phyloP scores from a whole-genome alignment of 2,888 invertebrate genomes.

The Allophyes oxyacanthae region DNA sequence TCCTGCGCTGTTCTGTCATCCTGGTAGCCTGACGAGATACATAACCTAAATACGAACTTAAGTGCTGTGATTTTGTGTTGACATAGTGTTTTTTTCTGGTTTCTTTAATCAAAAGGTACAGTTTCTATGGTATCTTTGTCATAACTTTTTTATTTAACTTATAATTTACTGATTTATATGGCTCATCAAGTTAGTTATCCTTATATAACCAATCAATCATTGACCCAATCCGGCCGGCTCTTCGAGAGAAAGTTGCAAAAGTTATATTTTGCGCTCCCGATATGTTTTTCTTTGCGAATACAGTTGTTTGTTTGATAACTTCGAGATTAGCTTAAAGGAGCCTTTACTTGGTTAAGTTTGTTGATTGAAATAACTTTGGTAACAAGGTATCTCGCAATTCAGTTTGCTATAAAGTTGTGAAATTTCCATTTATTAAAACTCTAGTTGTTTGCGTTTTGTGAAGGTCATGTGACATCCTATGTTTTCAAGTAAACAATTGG shows the following conservation, averaged over 20 bases:
- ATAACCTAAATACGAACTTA: slow-evolving; percentile 62
- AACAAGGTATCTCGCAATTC: slow-evolving; percentile 27
- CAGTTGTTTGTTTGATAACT: slow-evolving; percentile 36
- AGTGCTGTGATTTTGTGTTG: slow-evolving; percentile 68
- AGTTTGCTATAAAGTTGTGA: slow-evolving; percentile 18
- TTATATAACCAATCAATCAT: slow-evolving; percentile 48
- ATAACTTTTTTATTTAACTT: slow-evolving; percentile 7
- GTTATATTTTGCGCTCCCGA: slow-evolving; percentile 37
- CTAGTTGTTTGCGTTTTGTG: slow-evolving; percentile 17
- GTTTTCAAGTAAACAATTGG: slow-evolving; percentile 22
- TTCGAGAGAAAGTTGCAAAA: slow-evolving; percentile 63
- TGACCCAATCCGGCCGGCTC: slow-evolving; percentile 40
- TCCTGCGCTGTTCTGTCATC: slow-evolving; percentile 69
- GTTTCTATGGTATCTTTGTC: slow-evolving; percentile 18
- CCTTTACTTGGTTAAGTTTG: slow-evolving; percentile 22
- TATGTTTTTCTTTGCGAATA: slow-evolving; percentile 37
- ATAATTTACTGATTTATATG: slow-evolving; percentile 30
- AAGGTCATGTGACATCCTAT: slow-evolving; percentile 43
- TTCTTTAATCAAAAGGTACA: slow-evolving; percentile 48
- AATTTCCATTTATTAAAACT: slow-evolving; percentile 18
- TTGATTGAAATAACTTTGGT: slow-evolving; percentile 39
- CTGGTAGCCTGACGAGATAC: slow-evolving; percentile 68
- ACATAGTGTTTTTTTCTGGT: slow-evolving; percentile 33
- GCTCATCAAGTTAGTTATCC: slow-evolving; percentile 44
- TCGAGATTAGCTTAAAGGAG: slow-evolving; percentile 19